Evolutionary conservation across 2,113 vertebrate genomes (phyloP), one percentile per base, ranked within the genome.

Genomic region (Melanotaenia duboulayi): DNA sequence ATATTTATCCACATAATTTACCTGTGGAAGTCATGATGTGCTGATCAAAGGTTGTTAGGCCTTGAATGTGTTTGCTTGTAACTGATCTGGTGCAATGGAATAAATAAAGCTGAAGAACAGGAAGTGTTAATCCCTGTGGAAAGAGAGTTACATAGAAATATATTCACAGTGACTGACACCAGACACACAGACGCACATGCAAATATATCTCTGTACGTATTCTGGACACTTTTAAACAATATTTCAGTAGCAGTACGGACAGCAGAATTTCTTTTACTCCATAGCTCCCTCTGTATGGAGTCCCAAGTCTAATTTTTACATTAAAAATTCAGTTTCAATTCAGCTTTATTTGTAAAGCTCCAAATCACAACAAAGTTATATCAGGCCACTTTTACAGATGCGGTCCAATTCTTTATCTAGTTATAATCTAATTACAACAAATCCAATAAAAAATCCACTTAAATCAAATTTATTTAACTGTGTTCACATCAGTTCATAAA

Each of bases 1-100:
- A 79, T 74, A 63, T 82, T 82, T 65, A 67, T 80, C 39, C 14
- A 35, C 8, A n/a, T 71, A 60, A 67, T 60, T 80, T 74, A 88
- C 77, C 78, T 80, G 82, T 80, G 75, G 57, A 80, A 63, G 62
- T 52, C 51, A 39, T 65, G 70, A 87, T 64, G 54, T 19, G 57
- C 57, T 66, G 82, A 90, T 81, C 76, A 76, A 71, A 69, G 35
- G 23, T 16, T 59, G 61, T 35, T 40, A 51, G 81, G 46, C 59
- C 65, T 83, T 39, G 76, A 37, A 52, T 70, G 22, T 4, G 1
- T 68, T 81, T 49, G 22, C 54, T 67, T 48, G 4, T 35, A 64
- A 61, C 28, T 23, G 56, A 69, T 74, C 35, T n/a, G 57, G 40
- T 81, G 71, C 28, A 62, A 22, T 37, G 44, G 56, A 16, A 65